A percentile compares a stretch with the other conserved stretches of the same genome.
Conservation (phyloP, 2,888 invertebrate genomes). For the Ctena decussata region DNA sequence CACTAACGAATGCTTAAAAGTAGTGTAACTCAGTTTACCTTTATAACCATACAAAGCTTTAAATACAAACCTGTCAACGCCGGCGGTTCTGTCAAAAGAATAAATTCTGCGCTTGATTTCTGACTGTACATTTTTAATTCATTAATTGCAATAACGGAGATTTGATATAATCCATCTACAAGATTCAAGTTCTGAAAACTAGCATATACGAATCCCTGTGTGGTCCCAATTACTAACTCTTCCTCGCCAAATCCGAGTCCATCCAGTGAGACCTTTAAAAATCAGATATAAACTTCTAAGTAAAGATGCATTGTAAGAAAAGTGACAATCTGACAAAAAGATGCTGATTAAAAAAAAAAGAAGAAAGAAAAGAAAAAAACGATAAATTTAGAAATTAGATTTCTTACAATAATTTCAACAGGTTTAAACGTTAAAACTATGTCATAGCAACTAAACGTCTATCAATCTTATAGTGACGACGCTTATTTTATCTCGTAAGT, state of each 20-base stretch:
- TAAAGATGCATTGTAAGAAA: too few relatives aligned
- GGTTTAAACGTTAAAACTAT: too few relatives aligned
- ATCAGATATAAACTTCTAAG: too few relatives aligned
- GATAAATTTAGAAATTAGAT: too few relatives aligned
- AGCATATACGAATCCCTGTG: conserved; percentile 27
- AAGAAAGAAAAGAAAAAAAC: too few relatives aligned
- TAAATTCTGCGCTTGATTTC: background rate
- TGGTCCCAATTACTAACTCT: conserved; percentile 29
- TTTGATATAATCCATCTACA: conserved; percentile 41
- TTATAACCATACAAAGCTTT: background rate
- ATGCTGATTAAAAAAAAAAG: too few relatives aligned
- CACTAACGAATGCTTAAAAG: too few relatives aligned
- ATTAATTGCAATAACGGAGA: conserved; percentile 40
- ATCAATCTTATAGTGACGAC: too few relatives aligned
- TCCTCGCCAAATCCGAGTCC: background rate
- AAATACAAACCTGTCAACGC: conserved; percentile 26
- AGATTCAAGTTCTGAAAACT: conserved; percentile 28
- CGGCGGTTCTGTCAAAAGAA: conserved; percentile 30
- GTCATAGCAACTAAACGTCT: too few relatives aligned
- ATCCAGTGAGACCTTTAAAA: conserved; percentile 19
- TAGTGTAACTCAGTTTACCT: background rate
- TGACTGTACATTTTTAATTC: conserved; percentile 46
- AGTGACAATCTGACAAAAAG: too few relatives aligned
- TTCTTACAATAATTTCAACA: too few relatives aligned
- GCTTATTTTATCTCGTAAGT: too few relatives aligned